Conservation (phyloP, 2,888 invertebrate species). For the Apamea crenata region DNA sequence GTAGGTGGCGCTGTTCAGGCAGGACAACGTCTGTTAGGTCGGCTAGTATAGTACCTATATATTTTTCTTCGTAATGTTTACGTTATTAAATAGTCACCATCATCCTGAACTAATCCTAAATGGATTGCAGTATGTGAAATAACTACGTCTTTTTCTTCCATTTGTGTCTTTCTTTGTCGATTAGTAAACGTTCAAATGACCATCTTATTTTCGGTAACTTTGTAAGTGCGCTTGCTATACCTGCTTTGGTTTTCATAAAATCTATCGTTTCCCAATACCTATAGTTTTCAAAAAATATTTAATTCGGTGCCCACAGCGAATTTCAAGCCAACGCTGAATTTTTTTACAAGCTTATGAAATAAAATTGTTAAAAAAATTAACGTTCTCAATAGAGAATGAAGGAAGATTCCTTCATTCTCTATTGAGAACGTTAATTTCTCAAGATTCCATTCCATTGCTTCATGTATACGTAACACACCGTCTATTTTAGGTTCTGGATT, state of each 20-base stretch:
- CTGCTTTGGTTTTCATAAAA: not conserved
- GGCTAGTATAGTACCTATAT: not conserved
- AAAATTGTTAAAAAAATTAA: no score
- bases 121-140: not conserved
- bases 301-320: not conserved
- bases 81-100: not conserved
- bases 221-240: not conserved
- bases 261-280: no score
- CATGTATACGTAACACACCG: slow-evolving; percentile 19
- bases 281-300: not conserved
- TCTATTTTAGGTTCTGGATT: slow-evolving; percentile 49
- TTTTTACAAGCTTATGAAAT: no score
- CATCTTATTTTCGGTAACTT: not conserved
- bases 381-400: no score
- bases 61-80: not conserved
- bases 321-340: not conserved
- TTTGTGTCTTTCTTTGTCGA: not conserved
- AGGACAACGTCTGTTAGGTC: not conserved
- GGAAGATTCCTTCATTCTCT: not conserved
- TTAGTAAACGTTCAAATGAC: not conserved
- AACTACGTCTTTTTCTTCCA: not conserved
- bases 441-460: slow-evolving; percentile 34
- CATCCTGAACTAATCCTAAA: not conserved
- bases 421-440: slow-evolving; percentile 10
- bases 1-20: not conserved